Evolutionary conservation across 1,140 invertebrate species (phyloP).

Genomic region (Ostrea denselamellosa): DNA sequence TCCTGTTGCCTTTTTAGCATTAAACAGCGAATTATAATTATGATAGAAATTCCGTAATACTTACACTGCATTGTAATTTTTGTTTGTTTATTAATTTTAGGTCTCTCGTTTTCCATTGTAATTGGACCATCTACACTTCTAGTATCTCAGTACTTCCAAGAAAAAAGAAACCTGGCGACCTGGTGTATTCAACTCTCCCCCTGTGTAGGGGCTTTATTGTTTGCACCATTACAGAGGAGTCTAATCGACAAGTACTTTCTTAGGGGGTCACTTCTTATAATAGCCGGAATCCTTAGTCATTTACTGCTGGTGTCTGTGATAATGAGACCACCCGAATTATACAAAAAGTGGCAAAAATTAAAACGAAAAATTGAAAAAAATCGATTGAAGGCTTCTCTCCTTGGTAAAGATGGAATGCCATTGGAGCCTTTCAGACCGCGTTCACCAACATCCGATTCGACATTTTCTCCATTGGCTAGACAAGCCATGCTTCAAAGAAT

Average conservation of each 20-base stretch:
- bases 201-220: neutral
- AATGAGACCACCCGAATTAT: constrained; percentile 36
- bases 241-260: constrained; percentile 5
- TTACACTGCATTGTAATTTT: neutral
- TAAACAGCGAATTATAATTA: too few relatives aligned
- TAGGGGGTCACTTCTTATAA: neutral
- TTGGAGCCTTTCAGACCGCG: constrained; percentile 30
- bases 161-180: neutral
- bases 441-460: constrained; percentile 21
- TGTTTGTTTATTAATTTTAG: neutral
- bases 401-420: neutral
- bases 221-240: neutral
- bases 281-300: constrained; percentile 4
- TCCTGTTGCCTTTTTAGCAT: too few relatives aligned
- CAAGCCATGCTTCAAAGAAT: constrained; percentile 34
- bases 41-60: too few relatives aligned
- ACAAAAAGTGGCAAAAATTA: constrained; percentile 29
- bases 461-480: constrained; percentile 30
- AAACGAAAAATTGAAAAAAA: constrained; percentile 30
- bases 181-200: constrained; percentile 14
- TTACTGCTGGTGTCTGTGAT: neutral
- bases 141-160: constrained; percentile 2
- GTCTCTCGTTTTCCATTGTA: neutral
- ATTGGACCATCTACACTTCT: neutral
- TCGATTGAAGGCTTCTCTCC: neutral